These are phyloP conservation scores for Trissonchulus latispiculum DNA, from an alignment of 2,888 invertebrate species.

Conservation along the genomic window DNA sequence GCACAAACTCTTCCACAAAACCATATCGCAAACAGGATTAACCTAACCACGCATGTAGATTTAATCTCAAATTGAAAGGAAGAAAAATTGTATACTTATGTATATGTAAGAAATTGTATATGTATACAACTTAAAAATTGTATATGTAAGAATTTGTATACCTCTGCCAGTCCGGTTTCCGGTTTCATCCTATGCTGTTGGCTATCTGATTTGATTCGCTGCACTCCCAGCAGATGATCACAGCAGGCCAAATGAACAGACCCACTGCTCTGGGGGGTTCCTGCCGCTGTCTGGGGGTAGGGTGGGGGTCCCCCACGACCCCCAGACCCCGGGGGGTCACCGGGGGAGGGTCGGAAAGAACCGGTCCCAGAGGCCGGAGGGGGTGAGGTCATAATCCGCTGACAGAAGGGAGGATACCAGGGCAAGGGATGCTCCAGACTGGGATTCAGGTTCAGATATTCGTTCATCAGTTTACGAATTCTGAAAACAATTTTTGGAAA, in stretches of 20 bases:
- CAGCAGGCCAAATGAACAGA: slow-evolving; percentile 14
- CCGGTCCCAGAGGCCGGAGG: too few species aligned
- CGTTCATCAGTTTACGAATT: slow-evolving; percentile 52
- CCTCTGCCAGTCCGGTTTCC: slow-evolving; percentile 6
- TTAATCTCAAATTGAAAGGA: too few species aligned
- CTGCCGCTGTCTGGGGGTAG: too few species aligned
- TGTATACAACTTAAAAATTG: too few species aligned
- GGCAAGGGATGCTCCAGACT: slow-evolving; percentile 60
- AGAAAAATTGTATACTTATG: too few species aligned
- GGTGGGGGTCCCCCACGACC: too few species aligned
- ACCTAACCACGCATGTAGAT: too few species aligned
- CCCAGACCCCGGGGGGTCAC: not conserved
- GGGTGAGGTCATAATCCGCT: too few species aligned
- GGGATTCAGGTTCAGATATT: slow-evolving; percentile 56
- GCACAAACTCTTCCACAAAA: too few species aligned
- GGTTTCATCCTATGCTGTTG: not conserved
- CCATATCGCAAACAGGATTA: too few species aligned
- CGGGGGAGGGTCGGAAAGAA: not conserved
- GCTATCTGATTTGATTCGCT: slow-evolving; percentile 20
- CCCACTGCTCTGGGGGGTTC: not conserved
- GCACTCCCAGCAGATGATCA: slow-evolving; percentile 25
- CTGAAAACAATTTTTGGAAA: slow-evolving; percentile 34
- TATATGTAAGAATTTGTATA: too few species aligned
- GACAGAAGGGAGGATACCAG: slow-evolving; percentile 65
- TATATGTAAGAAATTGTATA: too few species aligned